Base-by-base conservation (phyloP, 92 coral and sea anemone genomes). In the Micromussa lordhowensis region DNA sequence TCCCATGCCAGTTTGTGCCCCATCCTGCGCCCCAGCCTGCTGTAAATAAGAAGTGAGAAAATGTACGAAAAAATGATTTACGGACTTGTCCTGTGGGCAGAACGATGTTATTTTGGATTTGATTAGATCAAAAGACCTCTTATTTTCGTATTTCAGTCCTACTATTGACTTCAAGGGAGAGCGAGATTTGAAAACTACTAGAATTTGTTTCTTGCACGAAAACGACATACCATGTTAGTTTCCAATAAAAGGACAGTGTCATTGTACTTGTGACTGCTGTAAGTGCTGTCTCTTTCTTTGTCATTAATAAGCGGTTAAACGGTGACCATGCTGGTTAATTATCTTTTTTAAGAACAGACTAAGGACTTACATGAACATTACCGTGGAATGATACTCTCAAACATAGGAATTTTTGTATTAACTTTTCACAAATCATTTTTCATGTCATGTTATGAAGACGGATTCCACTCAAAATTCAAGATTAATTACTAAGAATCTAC, bases 1-100 rank as follows among this genome's bases (percentile, higher is more conserved):
- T 36, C 98, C 98, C 48, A 89, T 91, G 92, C 88, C 90, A 49
- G 69, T 91, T 58, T 95, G 94, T 85, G 90, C 78, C 40, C 98
- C 94, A 0, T 35, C 88, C 8, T 92, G 96, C 12, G 84, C 94
- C 49, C 81, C 94, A 54, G 70, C 94, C 35, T 86, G 89, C 26
- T 86, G 89, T 77, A 81, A 57, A 57, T 55, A 57, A 12, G 28
- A 79, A 55, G 51, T 18, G 68, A 21, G 26, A 31, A 8, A 29
- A 19, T 32, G n/a, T 16, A 9, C 5, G 13, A 30, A 55, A 78
- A 18, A 11, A 13, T 31, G 48, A 34, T 17, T 55, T 57, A 31
- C 21, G 5, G 40, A 78, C 82, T 5, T 78, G 36, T 28, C 82
- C 82, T 55, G 36, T 55, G 69, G 82, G 28, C 26, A 57, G 44